Evolutionary conservation across 2,113 vertebrate species (phyloP).

Genomic region (Tamias sibiricus): DNA sequence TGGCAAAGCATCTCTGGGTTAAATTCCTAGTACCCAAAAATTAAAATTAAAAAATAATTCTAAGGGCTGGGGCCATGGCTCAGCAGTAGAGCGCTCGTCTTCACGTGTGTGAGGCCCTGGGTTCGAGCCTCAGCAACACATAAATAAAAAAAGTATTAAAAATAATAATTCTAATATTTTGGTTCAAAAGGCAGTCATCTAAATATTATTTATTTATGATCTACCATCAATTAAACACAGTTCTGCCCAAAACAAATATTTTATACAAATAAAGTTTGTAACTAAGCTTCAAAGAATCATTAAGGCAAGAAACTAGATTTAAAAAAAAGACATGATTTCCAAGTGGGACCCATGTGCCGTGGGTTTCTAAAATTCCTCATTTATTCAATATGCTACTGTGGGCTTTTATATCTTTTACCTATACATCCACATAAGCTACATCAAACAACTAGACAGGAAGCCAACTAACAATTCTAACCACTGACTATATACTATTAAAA

Average conservation of each 20-base stretch:
- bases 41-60: background rate
- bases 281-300: slow-evolving; percentile 24
- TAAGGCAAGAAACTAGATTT: slow-evolving; percentile 22
- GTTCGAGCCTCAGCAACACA: too few species aligned
- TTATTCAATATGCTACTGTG: background rate
- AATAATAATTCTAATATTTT: background rate
- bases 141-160: too few species aligned
- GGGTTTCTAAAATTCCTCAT: slow-evolving; percentile 47
- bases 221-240: background rate
- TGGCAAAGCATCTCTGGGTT: too few species aligned
- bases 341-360: background rate
- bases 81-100: too few species aligned
- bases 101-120: too few species aligned
- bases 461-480: background rate
- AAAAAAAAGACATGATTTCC: slow-evolving; percentile 30
- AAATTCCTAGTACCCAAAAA: too few species aligned
- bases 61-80: too few species aligned
- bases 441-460: background rate
- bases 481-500: background rate
- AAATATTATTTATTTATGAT: background rate
- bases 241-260: slow-evolving; percentile 35
- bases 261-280: background rate
- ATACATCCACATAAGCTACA: background rate
- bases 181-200: slow-evolving; percentile 55
- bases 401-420: slow-evolving; percentile 4